Evolutionary conservation across 2,888 invertebrate species (phyloP), one percentile per base, ranked within the genome.

Genomic region (Meghimatium bilineatum): DNA sequence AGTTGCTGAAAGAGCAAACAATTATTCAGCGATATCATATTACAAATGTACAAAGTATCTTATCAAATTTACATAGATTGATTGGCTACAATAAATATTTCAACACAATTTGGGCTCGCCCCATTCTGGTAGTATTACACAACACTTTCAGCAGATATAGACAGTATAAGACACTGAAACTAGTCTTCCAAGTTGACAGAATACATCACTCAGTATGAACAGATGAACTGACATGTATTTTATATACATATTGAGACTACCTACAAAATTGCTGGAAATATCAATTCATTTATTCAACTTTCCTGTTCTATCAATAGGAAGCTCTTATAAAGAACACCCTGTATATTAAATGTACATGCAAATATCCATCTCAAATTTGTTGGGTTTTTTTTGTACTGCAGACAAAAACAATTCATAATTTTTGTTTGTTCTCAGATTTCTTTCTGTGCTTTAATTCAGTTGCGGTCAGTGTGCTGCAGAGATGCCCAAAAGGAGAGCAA

Each of bases 191-290:
- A 63, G n/a, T 5, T 63, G 60, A 23, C 60, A 63, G 60, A 63
- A 63, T 23, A 44, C 12, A 44, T 44, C 44, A 44, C 12, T 44
- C 44, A 44, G 12, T 5, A 44, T 44, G 44, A 8, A n/a, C 5
- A n/a, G 26, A 63, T 10, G n/a, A 12, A 63, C 6, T 63, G 60
- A 17, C n/a, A 8, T n/a, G 23, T 56, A 23, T 63, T n/a, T 26
- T 63, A 63, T 63, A n/a, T 63, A 63, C 60, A 63, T n/a, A 23
- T n/a, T 63, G 60, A 63, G 8, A 63, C n/a, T 63, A n/a, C 60
- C 26, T 63, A 63, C 26, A n/a, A 63, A 63, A 63, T 23, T 63
- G n/a, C n/a, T 63, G n/a, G 23, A 23, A 26, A n/a, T 63, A 10
- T n/a, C 60, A 63, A 63, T 63, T 26, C 60, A 63, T 63, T 63